A percentile compares a stretch with the other conserved stretches of the same genome.
phyloP scores from a whole-genome alignment of 2,113 vertebrate genomes.

The Melanotaenia duboulayi region DNA sequence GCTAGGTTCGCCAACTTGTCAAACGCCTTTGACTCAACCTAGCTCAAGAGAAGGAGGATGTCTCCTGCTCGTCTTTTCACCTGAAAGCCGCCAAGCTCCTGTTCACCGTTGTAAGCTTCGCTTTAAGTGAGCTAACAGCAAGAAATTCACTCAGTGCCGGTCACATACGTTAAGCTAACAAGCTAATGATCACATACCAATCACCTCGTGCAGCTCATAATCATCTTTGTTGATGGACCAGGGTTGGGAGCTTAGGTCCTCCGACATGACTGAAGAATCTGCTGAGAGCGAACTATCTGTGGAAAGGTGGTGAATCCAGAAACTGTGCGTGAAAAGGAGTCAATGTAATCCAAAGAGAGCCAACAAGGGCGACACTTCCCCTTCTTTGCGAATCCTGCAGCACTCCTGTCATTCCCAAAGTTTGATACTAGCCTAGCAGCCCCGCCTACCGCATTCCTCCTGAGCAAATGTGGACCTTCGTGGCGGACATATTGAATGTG shows the following conservation, averaged over 20 bases:
- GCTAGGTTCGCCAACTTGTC: conserved; percentile 11
- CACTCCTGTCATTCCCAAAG: conserved; percentile 86
- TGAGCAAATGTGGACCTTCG: conserved; percentile 59
- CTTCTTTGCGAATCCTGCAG: conserved; percentile 79
- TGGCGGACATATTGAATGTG: conserved; percentile 77
- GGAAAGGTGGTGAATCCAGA: conserved; percentile 51
- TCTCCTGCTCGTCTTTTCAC: conserved; percentile 15
- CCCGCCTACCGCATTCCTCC: conserved; percentile 83
- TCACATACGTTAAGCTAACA: conserved; percentile 49
- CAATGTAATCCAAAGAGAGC: conserved; percentile 69
- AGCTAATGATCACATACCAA: conserved; percentile 86
- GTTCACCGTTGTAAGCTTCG: not conserved
- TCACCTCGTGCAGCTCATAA: conserved; percentile 96
- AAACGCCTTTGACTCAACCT: conserved; percentile 17
- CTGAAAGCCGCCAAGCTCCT: not conserved
- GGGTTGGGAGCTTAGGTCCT: conserved; percentile 91
- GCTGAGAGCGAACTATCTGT: conserved; percentile 52
- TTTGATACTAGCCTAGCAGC: conserved; percentile 82
- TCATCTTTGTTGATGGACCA: conserved; percentile 98
- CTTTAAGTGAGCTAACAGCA: not conserved
- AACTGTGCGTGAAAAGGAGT: conserved; percentile 56
- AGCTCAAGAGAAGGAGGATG: conserved; percentile 39
- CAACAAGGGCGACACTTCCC: conserved; percentile 74
- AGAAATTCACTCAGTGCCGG: conserved; percentile 17
- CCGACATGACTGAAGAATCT: conserved; percentile 87